phyloP scores from a whole-genome alignment of 1,140 invertebrate species.

The Drosophila varians region DNA sequence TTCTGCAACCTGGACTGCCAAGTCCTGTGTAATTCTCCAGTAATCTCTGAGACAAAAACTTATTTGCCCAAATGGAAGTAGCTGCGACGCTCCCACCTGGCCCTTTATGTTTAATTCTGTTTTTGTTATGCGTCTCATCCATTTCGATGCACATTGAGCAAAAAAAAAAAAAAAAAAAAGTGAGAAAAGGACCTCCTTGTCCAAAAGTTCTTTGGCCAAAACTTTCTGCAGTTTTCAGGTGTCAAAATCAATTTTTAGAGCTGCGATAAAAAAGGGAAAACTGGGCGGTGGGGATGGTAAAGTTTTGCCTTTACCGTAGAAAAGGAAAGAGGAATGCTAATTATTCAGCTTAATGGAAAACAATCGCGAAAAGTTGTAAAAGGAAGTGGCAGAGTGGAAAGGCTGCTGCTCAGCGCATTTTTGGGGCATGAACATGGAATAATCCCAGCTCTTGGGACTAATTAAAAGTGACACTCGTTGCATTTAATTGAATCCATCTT shows the following conservation, averaged over 20 bases:
- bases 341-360: conserved; percentile 66
- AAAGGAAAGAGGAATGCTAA: conserved; percentile 61
- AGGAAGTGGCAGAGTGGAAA: conserved; percentile 5
- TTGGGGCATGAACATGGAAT: conserved; percentile 10
- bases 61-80: conserved; percentile 25
- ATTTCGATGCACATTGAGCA: conserved; percentile 36
- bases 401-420: conserved; percentile 20
- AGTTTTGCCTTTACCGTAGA: too few species aligned
- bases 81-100: conserved; percentile 12
- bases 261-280: conserved; percentile 40
- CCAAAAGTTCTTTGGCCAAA: conserved; percentile 38
- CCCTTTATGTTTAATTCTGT: conserved; percentile 64
- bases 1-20: conserved; percentile 9
- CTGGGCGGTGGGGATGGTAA: too few species aligned
- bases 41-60: conserved; percentile 66
- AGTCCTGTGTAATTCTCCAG: conserved; percentile 57
- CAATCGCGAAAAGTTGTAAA: conserved; percentile 51
- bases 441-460: conserved; percentile 6
- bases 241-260: conserved; percentile 73
- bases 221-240: conserved; percentile 62
- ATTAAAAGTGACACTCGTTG: conserved; percentile 50
- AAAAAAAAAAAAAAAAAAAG: too few species aligned
- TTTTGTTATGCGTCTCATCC: conserved; percentile 61
- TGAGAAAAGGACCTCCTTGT: conserved; percentile 15
- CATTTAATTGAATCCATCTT: conserved; percentile 53